Evolutionary conservation across 1,140 invertebrate species (phyloP).

Genomic region (Aethina tumida): DNA sequence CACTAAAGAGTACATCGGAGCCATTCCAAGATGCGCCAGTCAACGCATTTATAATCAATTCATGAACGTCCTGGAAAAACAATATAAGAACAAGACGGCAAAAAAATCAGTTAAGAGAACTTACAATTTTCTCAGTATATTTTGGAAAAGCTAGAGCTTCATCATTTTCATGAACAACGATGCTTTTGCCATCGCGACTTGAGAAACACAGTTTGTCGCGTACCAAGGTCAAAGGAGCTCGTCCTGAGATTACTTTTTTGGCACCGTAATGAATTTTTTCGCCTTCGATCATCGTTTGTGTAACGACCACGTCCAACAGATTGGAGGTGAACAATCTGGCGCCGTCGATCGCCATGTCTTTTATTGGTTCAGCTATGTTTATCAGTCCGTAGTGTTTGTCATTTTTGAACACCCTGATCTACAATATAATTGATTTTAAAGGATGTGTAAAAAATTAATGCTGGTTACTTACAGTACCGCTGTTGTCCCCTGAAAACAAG

Average conservation of each 20-base stretch:
- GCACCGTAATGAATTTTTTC: conserved; percentile 31
- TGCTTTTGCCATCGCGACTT: conserved; percentile 31
- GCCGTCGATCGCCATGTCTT: conserved; percentile 35
- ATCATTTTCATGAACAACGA: conserved; percentile 30
- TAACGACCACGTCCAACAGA: conserved; percentile 37
- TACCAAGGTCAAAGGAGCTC: conserved; percentile 31
- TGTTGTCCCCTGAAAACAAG: conserved; percentile 37
- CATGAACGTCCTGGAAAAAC: conserved; percentile 33
- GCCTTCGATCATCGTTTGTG: conserved; percentile 36
- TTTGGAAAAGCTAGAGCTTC: conserved; percentile 21
- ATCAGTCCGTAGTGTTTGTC: conserved; percentile 27
- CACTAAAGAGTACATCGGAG: conserved; percentile 32
- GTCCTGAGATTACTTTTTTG: conserved; percentile 30
- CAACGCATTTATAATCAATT: conserved; percentile 37
- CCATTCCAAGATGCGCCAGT: conserved; percentile 22
- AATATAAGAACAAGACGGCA: conserved; percentile 5
- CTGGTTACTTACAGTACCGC: conserved; percentile 36
- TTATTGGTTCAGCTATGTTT: conserved; percentile 37
- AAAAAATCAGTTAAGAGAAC: conserved; percentile 1
- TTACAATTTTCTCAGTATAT: conserved; percentile 6
- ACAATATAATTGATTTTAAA: conserved; percentile 15
- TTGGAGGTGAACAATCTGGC: conserved; percentile 37
- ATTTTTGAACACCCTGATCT: conserved; percentile 36
- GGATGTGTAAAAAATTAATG: conserved; percentile 4
- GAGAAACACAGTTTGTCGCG: conserved; percentile 30